phyloP scores from a whole-genome alignment of 2,113 vertebrate species.

The Pyrgilauda ruficollis region DNA sequence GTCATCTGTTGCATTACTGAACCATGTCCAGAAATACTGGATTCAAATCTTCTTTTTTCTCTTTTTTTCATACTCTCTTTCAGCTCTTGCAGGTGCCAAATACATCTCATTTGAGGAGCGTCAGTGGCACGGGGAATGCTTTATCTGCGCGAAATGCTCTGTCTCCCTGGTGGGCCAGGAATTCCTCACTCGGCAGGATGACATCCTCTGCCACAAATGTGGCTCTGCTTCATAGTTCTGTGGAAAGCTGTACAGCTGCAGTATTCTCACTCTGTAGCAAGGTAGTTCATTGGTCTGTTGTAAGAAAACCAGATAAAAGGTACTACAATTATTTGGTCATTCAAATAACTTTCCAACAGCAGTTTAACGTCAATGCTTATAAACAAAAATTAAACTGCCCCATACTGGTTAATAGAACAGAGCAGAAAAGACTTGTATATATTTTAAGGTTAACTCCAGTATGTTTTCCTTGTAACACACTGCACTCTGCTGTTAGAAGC shows the following conservation, averaged over 20 bases:
- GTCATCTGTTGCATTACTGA: not conserved
- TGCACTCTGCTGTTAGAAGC: conserved; percentile 71
- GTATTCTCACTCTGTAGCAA: not conserved
- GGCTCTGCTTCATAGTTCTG: conserved; percentile 76
- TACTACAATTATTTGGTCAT: not conserved
- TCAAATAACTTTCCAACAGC: not conserved
- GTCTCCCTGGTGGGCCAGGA: conserved; percentile 66
- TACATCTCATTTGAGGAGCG: conserved; percentile 79
- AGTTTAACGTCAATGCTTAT: not conserved
- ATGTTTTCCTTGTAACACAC: conserved; percentile 56
- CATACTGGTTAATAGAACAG: not conserved
- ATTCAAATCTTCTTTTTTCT: not conserved
- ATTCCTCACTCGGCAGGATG: conserved; percentile 83
- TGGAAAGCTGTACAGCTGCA: not conserved
- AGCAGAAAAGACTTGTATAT: not conserved
- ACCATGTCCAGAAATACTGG: not conserved
- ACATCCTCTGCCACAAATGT: conserved; percentile 86
- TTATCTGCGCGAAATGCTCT: conserved; percentile 63
- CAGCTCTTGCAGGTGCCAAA: conserved; percentile 72
- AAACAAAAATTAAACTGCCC: not conserved
- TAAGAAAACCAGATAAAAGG: not conserved
- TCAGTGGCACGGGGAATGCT: conserved; percentile 79
- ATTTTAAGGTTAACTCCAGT: not conserved
- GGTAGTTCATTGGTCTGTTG: not conserved
- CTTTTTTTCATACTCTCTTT: conserved; percentile 35